Evolutionary conservation across 2,888 invertebrate genomes (phyloP), one percentile per base, ranked within the genome.

Genomic region (Drosophila putrida): DNA sequence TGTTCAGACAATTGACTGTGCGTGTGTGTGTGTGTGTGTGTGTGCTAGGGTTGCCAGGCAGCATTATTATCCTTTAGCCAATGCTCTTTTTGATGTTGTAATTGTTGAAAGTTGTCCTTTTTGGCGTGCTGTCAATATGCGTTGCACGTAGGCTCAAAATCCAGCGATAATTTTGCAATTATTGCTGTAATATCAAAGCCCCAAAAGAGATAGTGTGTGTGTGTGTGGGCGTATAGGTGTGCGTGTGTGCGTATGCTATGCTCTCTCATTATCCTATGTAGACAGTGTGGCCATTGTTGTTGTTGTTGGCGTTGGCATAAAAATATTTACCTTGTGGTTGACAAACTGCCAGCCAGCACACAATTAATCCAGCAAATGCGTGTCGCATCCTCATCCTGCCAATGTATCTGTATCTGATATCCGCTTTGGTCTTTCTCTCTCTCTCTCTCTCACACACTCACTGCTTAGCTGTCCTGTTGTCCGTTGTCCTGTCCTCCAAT

Each of bases 271-370:
- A 77, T 73, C 65, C 69, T 69, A 67, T 61, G 59, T 57, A 64
- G 55, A 27, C 58, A 47, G 61, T 74, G 73, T 67, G 70, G 65
- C 64, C 61, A 61, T 64, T 78, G 66, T 50, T 65, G 57, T 36
- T 73, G 62, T 20, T 51, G 28, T 13, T 47, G 53, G 25, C 33
- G 39, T 27, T 39, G 74, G 66, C 71, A 64, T 62, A 78, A 88
- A 85, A 88, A 89, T 90, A 90, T 90, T 90, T 90, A 90, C 90
- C 90, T 88, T 90, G 81, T 62, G 88, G 87, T 80, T 90, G 88
- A 86, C 90, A 90, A 87, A 86, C 85, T 76, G 80, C 88, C 78
- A 90, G 68, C 81, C 90, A 78, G 80, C 82, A 75, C 75, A 87
- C 80, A 88, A 90, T 87, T 88, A 90, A 88, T 90, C 88, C 90